Conservation (phyloP, 2,888 invertebrate genomes). For the Thumatha senex region DNA sequence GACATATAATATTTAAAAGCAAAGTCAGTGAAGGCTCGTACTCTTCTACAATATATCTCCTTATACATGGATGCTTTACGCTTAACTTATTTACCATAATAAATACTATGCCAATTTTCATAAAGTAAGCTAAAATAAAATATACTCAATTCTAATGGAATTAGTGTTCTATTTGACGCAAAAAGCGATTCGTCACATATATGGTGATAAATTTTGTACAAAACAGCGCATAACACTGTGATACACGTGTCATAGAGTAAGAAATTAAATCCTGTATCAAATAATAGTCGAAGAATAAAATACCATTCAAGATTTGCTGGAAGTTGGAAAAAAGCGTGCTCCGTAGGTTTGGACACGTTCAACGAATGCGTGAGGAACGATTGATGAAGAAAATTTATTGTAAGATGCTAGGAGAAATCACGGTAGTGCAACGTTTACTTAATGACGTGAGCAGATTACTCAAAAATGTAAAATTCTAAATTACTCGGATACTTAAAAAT, state of each 20-base stretch:
- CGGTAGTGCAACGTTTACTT: too few relatives aligned
- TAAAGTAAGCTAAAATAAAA: constrained; percentile 2
- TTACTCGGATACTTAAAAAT: too few relatives aligned
- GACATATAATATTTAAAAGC: not conserved
- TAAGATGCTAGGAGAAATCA: too few relatives aligned
- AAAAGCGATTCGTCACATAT: constrained; percentile 24
- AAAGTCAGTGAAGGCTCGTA: constrained; percentile 27
- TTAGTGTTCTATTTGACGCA: constrained; percentile 18
- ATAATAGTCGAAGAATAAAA: too few relatives aligned
- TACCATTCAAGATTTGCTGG: too few relatives aligned
- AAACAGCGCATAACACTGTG: constrained; percentile 49
- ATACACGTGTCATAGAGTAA: constrained; percentile 32
- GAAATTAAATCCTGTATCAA: constrained; percentile 1
- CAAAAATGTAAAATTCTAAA: too few relatives aligned
- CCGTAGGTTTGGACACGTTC: too few relatives aligned
- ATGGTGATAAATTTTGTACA: constrained; percentile 56
- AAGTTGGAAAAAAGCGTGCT: too few relatives aligned
- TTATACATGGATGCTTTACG: constrained; percentile 44
- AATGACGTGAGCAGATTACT: too few relatives aligned
- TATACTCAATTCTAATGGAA: constrained; percentile 3
- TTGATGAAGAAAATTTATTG: too few relatives aligned
- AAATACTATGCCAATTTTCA: constrained; percentile 39
- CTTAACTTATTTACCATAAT: constrained; percentile 42
- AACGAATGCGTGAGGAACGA: too few relatives aligned
- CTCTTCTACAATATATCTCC: constrained; percentile 41